Evolutionary conservation across 2,797 vertebrate species (phyloP), one percentile per base, ranked within the genome.

Genomic region (Scolopax rusticola): DNA sequence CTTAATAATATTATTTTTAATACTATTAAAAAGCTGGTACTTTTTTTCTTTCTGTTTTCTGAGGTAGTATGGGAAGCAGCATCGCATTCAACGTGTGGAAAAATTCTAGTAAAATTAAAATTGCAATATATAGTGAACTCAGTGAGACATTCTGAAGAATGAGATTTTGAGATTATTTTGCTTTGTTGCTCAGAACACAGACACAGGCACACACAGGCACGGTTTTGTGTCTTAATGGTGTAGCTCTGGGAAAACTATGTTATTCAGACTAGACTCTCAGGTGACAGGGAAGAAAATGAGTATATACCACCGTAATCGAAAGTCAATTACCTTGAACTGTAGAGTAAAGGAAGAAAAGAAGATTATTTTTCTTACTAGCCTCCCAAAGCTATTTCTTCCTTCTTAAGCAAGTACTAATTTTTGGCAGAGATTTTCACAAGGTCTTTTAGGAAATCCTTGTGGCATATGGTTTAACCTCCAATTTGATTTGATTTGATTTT

Each of bases 201-300:
- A 25, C 13, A 36, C 4, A 60, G 6, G 7, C 2, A 0, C 19
- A 53, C 30, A 59, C 17, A 50, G 16, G 12, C 9, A 32, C 0
- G 47, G 40, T 65, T 59, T 13, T 87, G n/a, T 7, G 4, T 87
- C 45, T 84, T 89, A 82, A 79, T 80, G 36, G 9, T 63, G 40
- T 70, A 76, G 40, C 40, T 84, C 73, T 89, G 77, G 63, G 54
- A 84, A 93, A 86, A 79, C 38, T 38, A 2, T 67, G 23, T 56
- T 91, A 68, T 57, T 94, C 64, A 91, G 71, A 82, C 67, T 69
- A 86, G n/a, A 15, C 43, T 86, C 63, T 36, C 43, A 57, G 53
- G 41, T 93, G 19, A 87, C 36, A 74, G 51, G 50, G 67, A 82
- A 93, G 80, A 87, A 94, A 94, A 90, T 90, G 5, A 76, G 24